Percentiles rank a stretch among this genome's conserved stretches.
Evolutionary conservation across 2,888 invertebrate genomes (phyloP).

Genomic region (Nomada ruficornis): DNA sequence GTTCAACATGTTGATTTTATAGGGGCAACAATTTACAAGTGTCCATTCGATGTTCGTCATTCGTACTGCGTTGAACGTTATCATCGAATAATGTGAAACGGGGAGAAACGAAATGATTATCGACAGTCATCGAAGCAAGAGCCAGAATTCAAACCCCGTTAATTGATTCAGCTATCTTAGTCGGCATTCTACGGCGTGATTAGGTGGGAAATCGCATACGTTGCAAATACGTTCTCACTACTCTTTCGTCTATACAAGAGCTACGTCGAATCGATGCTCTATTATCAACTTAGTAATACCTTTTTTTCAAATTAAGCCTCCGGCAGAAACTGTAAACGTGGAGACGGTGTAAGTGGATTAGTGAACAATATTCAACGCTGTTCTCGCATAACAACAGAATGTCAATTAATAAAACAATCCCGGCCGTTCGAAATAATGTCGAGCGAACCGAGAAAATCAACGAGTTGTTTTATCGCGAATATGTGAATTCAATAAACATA

Average conservation of each 20-base stretch:
- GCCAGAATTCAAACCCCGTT: slow-evolving; percentile 43
- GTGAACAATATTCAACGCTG: slow-evolving; percentile 9
- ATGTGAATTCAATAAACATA: not conserved
- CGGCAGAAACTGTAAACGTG: slow-evolving; percentile 77
- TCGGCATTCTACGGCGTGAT: slow-evolving; percentile 37
- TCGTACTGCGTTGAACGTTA: not conserved
- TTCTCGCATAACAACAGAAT: slow-evolving; percentile 9
- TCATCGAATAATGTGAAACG: not conserved
- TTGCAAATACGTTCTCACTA: slow-evolving; percentile 57
- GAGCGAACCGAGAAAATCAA: too few species aligned
- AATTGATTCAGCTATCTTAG: slow-evolving; percentile 22
- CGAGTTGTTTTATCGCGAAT: too few species aligned
- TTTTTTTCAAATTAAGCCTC: slow-evolving; percentile 72
- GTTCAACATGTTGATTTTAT: not conserved
- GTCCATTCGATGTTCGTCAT: not conserved
- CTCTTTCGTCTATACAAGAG: slow-evolving; percentile 55
- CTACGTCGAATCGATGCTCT: slow-evolving; percentile 65
- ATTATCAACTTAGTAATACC: slow-evolving; percentile 72
- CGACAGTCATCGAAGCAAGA: slow-evolving; percentile 5
- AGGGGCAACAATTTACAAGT: not conserved
- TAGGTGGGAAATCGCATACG: slow-evolving; percentile 40
- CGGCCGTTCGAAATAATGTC: too few species aligned
- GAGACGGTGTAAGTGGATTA: slow-evolving; percentile 73
- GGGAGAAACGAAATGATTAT: not conserved
- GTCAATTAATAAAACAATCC: not conserved